phyloP scores from a whole-genome alignment of 2,888 invertebrate genomes.

The Drosophila bunnanda region DNA sequence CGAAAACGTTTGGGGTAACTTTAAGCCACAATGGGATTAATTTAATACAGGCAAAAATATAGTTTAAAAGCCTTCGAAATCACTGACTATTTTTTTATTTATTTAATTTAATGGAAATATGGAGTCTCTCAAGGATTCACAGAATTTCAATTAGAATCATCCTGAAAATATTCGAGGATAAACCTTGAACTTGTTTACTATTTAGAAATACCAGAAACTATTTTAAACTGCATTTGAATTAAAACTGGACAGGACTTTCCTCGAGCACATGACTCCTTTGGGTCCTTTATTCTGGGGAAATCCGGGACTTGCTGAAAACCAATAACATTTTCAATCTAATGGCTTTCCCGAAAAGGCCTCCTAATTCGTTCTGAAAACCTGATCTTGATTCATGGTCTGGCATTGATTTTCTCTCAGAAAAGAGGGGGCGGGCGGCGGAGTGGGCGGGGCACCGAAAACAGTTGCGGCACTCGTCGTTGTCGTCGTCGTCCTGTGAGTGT shows the following conservation, averaged over 20 bases:
- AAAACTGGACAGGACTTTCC: not conserved
- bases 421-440: constrained; percentile 24
- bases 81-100: not conserved
- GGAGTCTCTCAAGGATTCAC: not conserved
- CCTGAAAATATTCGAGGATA: not conserved
- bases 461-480: constrained; percentile 35
- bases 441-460: constrained; percentile 40
- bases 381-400: constrained; percentile 51
- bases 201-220: not conserved
- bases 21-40: no score
- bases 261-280: not conserved
- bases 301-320: constrained; percentile 1
- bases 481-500: constrained; percentile 5
- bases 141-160: not conserved
- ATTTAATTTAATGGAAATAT: not conserved
- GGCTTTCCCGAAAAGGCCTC: constrained; percentile 37
- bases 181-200: not conserved
- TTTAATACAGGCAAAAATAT: not conserved
- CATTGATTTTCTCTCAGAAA: constrained; percentile 75
- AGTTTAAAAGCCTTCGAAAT: not conserved
- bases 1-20: not conserved
- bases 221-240: not conserved
- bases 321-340: constrained; percentile 17
- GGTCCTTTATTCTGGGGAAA: constrained; percentile 1
- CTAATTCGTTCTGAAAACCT: constrained; percentile 50